A percentile compares a stretch with the other conserved stretches of the same genome.
Evolutionary conservation across 2,113 vertebrate species (phyloP).

Genomic region (Anser brachyrhynchus): DNA sequence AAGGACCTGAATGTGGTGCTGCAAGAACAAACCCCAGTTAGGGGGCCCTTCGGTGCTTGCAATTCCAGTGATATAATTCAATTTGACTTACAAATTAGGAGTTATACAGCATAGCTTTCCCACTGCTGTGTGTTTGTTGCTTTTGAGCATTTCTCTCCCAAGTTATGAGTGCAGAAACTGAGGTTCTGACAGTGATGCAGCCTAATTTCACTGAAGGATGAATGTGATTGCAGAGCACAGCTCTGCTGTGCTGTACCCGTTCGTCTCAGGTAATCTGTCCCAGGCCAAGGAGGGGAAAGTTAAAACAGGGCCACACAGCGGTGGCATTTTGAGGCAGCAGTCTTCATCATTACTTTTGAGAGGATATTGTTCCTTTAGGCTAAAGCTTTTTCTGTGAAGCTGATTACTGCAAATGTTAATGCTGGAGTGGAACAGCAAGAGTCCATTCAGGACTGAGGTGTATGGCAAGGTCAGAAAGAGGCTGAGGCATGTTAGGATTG

Average conservation of each 20-base stretch:
- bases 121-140: not conserved
- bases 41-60: not conserved
- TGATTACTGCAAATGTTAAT: not conserved
- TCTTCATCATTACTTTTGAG: not conserved
- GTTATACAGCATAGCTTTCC: not conserved
- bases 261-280: not conserved
- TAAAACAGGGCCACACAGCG: not conserved
- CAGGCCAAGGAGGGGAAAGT: not conserved
- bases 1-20: conserved; percentile 33
- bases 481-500: not conserved
- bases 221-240: not conserved
- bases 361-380: not conserved
- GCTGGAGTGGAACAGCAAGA: not conserved
- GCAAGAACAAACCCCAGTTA: conserved; percentile 16
- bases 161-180: not conserved
- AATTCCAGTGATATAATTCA: not conserved
- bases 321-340: not conserved
- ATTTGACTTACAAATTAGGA: not conserved
- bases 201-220: not conserved
- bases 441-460: not conserved
- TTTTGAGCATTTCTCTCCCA: not conserved
- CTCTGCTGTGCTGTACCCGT: not conserved
- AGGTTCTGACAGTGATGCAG: not conserved
- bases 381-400: not conserved
- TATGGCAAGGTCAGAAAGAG: not conserved